phyloP scores from a whole-genome alignment of 2,113 vertebrate genomes.

The Sprattus sprattus region DNA sequence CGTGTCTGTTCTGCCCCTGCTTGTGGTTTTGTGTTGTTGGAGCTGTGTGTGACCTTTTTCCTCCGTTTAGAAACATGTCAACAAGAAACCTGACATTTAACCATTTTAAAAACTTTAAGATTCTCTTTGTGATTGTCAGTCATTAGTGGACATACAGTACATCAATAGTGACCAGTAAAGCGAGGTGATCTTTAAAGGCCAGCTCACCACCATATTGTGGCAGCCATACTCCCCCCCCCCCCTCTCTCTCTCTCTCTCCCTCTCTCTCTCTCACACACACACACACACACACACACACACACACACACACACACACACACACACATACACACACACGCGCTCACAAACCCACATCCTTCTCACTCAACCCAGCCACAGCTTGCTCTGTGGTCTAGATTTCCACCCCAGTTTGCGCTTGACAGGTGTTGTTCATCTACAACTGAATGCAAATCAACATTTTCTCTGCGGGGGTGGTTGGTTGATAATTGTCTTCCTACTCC shows the following conservation, averaged over 20 bases:
- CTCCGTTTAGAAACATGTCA: constrained; percentile 7
- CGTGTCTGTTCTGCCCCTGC: background rate
- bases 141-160: too few species aligned
- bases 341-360: background rate
- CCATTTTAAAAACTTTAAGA: background rate
- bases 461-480: background rate
- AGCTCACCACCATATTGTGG: background rate
- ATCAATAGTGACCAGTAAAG: background rate
- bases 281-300: too few species aligned
- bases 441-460: background rate
- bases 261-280: background rate
- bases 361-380: background rate
- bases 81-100: constrained; percentile 50
- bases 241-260: too few species aligned
- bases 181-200: background rate
- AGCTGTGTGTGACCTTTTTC: background rate
- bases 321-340: background rate
- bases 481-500: background rate
- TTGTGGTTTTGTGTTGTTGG: background rate
- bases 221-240: background rate
- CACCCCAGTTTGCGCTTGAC: background rate
- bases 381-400: background rate
- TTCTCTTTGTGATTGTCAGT: too few species aligned
- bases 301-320: background rate
- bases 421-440: background rate